Evolutionary conservation across 2,113 vertebrate species (phyloP).

Genomic region (Corapipo altera): DNA sequence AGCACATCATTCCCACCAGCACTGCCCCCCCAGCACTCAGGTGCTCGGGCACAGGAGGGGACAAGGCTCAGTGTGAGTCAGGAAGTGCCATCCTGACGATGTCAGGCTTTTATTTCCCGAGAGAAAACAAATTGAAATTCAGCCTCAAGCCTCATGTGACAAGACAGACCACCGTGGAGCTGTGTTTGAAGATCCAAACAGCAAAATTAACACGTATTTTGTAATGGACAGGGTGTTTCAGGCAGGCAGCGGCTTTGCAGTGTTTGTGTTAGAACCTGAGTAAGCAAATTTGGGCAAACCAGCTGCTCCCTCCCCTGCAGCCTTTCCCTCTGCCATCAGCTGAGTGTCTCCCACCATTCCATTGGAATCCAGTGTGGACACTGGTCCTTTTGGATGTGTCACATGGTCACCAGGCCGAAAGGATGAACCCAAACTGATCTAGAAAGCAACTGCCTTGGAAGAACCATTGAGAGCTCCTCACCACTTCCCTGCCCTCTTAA

Average conservation of each 20-base stretch:
- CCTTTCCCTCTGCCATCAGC: neutral
- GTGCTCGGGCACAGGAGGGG: neutral
- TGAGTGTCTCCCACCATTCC: neutral
- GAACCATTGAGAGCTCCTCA: neutral
- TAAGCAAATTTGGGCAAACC: neutral
- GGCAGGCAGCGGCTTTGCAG: neutral
- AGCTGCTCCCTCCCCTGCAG: neutral
- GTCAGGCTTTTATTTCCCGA: slow-evolving; percentile 7
- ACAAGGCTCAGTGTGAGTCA: neutral
- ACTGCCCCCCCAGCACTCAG: neutral
- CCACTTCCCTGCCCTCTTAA: neutral
- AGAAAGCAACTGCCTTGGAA: neutral
- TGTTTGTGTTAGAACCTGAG: neutral
- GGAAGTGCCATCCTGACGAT: slow-evolving; percentile 11
- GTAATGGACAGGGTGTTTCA: neutral
- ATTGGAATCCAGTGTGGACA: neutral
- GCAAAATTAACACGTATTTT: neutral
- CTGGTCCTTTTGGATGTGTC: neutral
- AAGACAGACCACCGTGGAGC: slow-evolving; percentile 12
- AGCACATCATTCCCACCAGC: neutral
- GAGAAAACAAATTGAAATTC: slow-evolving; percentile 28
- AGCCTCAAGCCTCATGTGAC: neutral
- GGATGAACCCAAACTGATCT: neutral
- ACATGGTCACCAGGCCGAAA: neutral
- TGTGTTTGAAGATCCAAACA: slow-evolving; percentile 3